These are phyloP conservation scores for Procambarus virginalis DNA, from an alignment of 1,140 invertebrate genomes.

Conservation along the genomic window DNA sequence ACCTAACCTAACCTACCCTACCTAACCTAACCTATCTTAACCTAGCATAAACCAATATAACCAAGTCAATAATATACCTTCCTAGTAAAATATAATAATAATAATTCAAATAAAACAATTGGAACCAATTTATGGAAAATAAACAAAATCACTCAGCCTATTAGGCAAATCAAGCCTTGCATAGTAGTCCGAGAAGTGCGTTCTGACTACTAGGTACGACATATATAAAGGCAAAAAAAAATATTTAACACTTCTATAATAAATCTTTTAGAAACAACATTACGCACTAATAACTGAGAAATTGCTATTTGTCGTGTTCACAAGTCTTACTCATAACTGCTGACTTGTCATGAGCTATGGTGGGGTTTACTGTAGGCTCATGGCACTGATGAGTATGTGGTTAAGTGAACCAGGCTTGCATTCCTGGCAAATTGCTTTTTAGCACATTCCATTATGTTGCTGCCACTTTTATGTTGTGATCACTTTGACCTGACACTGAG, in stretches of 20 bases:
- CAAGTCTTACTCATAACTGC: slow-evolving; percentile 21
- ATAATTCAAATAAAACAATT: too few relatives aligned
- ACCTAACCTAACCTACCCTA: too few relatives aligned
- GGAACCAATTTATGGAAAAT: too few relatives aligned
- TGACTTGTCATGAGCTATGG: background rate
- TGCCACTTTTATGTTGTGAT: slow-evolving; percentile 34
- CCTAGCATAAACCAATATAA: too few relatives aligned
- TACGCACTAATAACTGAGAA: background rate
- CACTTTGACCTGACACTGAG: slow-evolving; percentile 24
- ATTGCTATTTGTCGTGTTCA: background rate
- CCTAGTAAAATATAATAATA: too few relatives aligned
- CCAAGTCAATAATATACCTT: too few relatives aligned
- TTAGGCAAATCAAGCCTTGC: too few relatives aligned
- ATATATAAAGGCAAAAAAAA: background rate
- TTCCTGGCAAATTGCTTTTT: slow-evolving; percentile 9
- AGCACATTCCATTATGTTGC: background rate
- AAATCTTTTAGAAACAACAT: background rate
- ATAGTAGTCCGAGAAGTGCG: too few relatives aligned
- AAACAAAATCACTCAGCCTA: too few relatives aligned
- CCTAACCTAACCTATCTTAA: too few relatives aligned
- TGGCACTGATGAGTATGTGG: slow-evolving; percentile 9
- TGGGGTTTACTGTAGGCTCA: background rate
- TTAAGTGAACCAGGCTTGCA: background rate
- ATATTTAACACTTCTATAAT: too few relatives aligned
- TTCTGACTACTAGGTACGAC: too few relatives aligned